Evolutionary conservation across 2,113 vertebrate species (phyloP), one percentile per base, ranked within the genome.

Genomic region (Crocuta crocuta): DNA sequence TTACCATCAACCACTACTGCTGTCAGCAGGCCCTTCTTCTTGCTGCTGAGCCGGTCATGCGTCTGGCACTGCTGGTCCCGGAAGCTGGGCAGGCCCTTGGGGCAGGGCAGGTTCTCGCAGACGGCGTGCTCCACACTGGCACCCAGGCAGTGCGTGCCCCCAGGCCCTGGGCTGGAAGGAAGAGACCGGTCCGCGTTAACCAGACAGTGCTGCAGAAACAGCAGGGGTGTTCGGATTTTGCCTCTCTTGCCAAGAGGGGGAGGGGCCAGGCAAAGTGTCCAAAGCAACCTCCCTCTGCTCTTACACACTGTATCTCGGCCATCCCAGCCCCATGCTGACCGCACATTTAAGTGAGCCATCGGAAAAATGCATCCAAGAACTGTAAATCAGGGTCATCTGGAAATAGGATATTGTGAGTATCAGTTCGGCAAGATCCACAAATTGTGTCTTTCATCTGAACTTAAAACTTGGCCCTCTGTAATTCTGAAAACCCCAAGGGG

Each of bases 31-130:
- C 98, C 99, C 98, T 99, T 99, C 96, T 99, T 99, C 98, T 99
- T 99, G 98, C 95, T 99, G 96, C 80, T 97, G 31, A 99, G 99
- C 43, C 99, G 98, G 93, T 99, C 99, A 0, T 99, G 99, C n/a
- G 99, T 99, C 97, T 99, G 99, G 98, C 99, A 99, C 98, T 99
- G 99, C 88, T 99, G 99, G 98, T 99, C 99, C 84, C 99, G 99
- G 98, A 99, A 99, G 97, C 99, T 99, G 48, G 99, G 99, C 24
- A 98, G 89, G 2, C 99, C 99, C 91, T 99, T 99, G 53, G 99
- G 99, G 98, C 99, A 99, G 13, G 99, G 99, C 39, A 98, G 96
- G 73, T 99, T 99, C 97, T 99, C 99, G 43, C 99, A 99, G 48
- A 99, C 99, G 0, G 99, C 99, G 96, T 99, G 99, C 94, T 99